Conservation (phyloP, 2,797 vertebrate species). For the Sebastes jordani region DNA sequence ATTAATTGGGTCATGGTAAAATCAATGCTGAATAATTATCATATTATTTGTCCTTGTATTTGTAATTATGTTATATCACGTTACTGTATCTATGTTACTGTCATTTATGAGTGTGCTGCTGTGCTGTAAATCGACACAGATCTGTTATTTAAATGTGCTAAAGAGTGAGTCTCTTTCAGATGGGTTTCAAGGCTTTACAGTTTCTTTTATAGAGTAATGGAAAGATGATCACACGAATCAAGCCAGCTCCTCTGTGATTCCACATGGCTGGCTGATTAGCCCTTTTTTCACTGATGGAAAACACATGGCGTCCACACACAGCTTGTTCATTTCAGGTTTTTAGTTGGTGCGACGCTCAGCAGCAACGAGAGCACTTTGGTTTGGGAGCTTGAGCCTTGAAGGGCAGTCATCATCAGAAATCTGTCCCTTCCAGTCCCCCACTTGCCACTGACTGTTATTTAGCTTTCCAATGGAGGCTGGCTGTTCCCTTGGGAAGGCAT, state of each 20-base stretch:
- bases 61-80: not conserved
- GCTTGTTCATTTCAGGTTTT: constrained; percentile 67
- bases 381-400: constrained; percentile 64
- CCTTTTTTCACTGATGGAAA: constrained; percentile 69
- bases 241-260: constrained; percentile 68
- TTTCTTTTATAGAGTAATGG: constrained; percentile 72
- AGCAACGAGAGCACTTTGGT: constrained; percentile 28
- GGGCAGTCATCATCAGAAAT: constrained; percentile 69
- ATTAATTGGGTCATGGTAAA: not conserved
- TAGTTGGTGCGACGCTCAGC: constrained; percentile 39
- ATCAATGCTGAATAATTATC: not conserved
- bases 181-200: constrained; percentile 48
- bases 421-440: constrained; percentile 60
- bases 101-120: constrained; percentile 1
- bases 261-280: constrained; percentile 75
- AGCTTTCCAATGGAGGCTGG: constrained; percentile 73
- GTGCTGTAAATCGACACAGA: constrained; percentile 17
- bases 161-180: constrained; percentile 27
- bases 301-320: constrained; percentile 69
- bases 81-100: not conserved
- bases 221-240: constrained; percentile 67
- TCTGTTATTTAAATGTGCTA: constrained; percentile 31
- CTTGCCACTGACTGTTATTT: constrained; percentile 75
- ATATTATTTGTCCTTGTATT: not conserved
- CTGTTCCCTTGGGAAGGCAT: constrained; percentile 67